phyloP scores from a whole-genome alignment of 2,888 invertebrate genomes.

The Drosophila ochracea region DNA sequence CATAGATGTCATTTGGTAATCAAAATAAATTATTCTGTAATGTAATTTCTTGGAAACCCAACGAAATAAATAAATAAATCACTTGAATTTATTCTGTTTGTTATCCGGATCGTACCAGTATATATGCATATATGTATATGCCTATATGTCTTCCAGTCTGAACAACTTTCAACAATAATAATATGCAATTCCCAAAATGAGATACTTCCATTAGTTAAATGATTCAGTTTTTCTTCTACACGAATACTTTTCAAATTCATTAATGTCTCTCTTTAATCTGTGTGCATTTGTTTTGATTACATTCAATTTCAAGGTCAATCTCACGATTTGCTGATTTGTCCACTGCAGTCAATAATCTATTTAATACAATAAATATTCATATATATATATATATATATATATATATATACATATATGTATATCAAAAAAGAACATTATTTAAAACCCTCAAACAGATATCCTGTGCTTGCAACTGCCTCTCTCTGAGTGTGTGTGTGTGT shows the following conservation, averaged over 20 bases:
- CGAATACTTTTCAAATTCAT: neutral
- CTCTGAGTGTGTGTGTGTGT: neutral
- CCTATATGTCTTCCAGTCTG: neutral
- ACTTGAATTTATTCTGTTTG: neutral
- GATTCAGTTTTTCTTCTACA: neutral
- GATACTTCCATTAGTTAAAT: neutral
- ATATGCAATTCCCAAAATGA: neutral
- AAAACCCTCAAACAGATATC: conserved; percentile 15
- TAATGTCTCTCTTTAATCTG: rapidly evolving
- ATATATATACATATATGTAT: neutral
- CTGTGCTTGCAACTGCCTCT: conserved; percentile 8
- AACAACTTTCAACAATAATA: neutral
- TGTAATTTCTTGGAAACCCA: neutral
- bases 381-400: neutral
- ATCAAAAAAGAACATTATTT: neutral
- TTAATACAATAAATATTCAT: neutral
- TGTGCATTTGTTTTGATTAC: neutral
- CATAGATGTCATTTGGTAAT: neutral
- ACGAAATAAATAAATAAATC: neutral
- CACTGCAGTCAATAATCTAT: conserved; percentile 3
- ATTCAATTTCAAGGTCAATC: neutral
- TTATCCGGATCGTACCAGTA: neutral
- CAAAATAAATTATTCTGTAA: neutral
- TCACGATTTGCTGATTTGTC: conserved; percentile 1
- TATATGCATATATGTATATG: neutral